These are phyloP conservation scores for Trigoniulus corallinus DNA, from an alignment of 1,140 invertebrate genomes.

Conservation along the genomic window DNA sequence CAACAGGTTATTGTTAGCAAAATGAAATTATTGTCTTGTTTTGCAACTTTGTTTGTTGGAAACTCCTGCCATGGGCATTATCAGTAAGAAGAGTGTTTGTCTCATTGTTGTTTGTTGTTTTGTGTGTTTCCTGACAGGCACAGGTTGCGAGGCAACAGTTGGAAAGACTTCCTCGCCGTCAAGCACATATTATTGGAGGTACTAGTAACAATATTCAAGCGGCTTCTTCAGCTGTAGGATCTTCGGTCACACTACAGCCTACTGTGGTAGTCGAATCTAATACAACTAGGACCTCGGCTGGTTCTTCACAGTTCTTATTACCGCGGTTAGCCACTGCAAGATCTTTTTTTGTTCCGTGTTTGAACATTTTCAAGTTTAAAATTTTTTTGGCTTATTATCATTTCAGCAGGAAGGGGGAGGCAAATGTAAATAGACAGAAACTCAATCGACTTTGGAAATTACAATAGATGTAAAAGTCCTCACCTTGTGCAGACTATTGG, in stretches of 20 bases:
- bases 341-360: too few relatives aligned
- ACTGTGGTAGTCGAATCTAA: slow-evolving; percentile 25
- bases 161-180: slow-evolving; percentile 65
- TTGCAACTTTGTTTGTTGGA: too few relatives aligned
- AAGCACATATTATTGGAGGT: slow-evolving; percentile 30
- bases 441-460: background rate
- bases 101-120: slow-evolving; percentile 7
- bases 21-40: slow-evolving; percentile 28
- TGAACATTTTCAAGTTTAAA: too few relatives aligned
- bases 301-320: slow-evolving; percentile 36
- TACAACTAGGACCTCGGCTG: slow-evolving; percentile 20
- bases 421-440: too few relatives aligned
- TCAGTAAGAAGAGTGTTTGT: too few relatives aligned
- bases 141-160: slow-evolving; percentile 53
- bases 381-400: background rate
- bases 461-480: background rate
- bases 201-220: slow-evolving; percentile 19
- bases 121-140: slow-evolving; percentile 30
- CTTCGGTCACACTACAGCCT: slow-evolving; percentile 26
- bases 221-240: slow-evolving; percentile 17
- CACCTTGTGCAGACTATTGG: background rate
- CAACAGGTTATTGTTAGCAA: slow-evolving; percentile 48
- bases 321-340: slow-evolving; percentile 30
- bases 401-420: background rate
- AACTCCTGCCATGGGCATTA: too few relatives aligned